phyloP scores from a whole-genome alignment of 2,797 vertebrate genomes.

The Ctenopoma multispine region DNA sequence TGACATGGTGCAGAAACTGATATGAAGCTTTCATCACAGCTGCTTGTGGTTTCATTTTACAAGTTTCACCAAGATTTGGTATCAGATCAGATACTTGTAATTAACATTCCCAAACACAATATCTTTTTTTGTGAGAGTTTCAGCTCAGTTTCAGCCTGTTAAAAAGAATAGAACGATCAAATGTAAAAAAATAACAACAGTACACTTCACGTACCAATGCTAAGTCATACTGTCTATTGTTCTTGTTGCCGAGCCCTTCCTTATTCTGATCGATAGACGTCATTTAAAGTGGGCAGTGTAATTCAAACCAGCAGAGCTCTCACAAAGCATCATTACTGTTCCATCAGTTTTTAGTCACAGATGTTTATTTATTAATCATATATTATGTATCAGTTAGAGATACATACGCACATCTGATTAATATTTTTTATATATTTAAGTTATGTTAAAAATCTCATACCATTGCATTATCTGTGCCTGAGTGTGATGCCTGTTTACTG shows the following conservation, averaged over 20 bases:
- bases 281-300: conserved; percentile 32
- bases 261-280: conserved; percentile 45
- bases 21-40: not conserved
- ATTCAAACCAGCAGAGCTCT: conserved; percentile 31
- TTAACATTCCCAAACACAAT: not conserved
- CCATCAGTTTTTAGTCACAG: conserved; percentile 4
- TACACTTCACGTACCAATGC: not conserved
- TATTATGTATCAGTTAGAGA: conserved; percentile 1
- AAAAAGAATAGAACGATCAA: not conserved
- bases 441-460: conserved; percentile 5
- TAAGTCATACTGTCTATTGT: conserved; percentile 12
- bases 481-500: conserved; percentile 27
- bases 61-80: conserved; percentile 4
- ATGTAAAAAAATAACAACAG: not conserved
- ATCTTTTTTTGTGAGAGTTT: not conserved
- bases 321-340: conserved; percentile 30
- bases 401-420: too few species aligned
- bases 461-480: conserved; percentile 16
- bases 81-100: conserved; percentile 12
- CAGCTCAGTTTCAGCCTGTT: not conserved
- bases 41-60: conserved; percentile 39
- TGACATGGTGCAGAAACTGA: not conserved
- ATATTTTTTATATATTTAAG: not conserved
- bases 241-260: conserved; percentile 15
- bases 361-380: not conserved